Evolutionary conservation across 2,888 invertebrate species (phyloP), one percentile per base, ranked within the genome.

Genomic region (Cyrtodaria siliqua): DNA sequence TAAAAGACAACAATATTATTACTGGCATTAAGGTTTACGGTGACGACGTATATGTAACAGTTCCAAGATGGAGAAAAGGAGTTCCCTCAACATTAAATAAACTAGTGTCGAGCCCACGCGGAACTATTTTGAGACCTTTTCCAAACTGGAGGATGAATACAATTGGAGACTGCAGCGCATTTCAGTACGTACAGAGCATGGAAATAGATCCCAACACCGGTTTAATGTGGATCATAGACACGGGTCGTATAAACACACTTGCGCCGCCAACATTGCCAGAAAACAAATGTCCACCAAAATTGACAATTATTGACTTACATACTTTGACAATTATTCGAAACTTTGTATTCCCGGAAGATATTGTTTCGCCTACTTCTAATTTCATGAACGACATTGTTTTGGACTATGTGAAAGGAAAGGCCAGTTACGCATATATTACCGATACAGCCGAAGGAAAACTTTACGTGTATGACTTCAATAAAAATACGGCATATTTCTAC

Each of bases 11-110:
- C 56, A 84, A 81, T 26, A 52, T 83, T 1, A 78, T 86, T 14
- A 60, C 77, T 0, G 86, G 83, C 14, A 80, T 86, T 24, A 83
- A 85, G 44, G 82, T 81, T 2, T 79, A 82, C 68, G 63, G 79
- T 26, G 73, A 59, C 8, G 61, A 75, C 1, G 78, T 86, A 3
- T 87, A 76, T 62, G 78, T 86, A 16, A 86, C 86, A 1, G 82
- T 88, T 42, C 85, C 88, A 24, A 68, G 88, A 59, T 86, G 84
- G 82, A 60, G 76, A 1, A 66, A 20, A 0, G 87, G 86, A 2
- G 82, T 86, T 9, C 86, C 87, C 0, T 64, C 83, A 2, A 84
- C 83, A 2, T 49, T 85, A 42, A 79, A 77, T 44, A 24, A 14
- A 29, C 6, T 52, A 52, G 20, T 20, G 6, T 20, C 18, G 33